A percentile compares a stretch with the other conserved stretches of the same genome.
These are phyloP conservation scores for Tachina fera DNA, from an alignment of 2,888 invertebrate species.

Conservation along the genomic window DNA sequence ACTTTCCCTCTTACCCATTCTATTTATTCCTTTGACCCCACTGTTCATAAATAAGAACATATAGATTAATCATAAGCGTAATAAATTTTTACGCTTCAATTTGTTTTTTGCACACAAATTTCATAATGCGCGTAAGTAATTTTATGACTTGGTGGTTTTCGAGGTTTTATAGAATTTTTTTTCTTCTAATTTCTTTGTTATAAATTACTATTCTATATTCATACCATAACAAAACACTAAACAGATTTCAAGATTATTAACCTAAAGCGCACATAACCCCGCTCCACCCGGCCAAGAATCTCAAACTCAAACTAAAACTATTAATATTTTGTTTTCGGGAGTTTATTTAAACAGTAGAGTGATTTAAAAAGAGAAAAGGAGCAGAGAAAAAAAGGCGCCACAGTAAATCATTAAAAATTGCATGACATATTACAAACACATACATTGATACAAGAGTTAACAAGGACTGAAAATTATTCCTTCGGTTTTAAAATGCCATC, in stretches of 20 bases:
- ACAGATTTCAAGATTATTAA: conserved; percentile 50
- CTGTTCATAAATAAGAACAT: conserved; percentile 48
- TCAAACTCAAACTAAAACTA: conserved; percentile 54
- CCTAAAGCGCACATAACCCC: not conserved
- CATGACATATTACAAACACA: conserved; percentile 25
- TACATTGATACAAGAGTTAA: not conserved
- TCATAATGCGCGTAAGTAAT: conserved; percentile 82
- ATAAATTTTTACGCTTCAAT: conserved; percentile 81
- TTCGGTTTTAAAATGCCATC: conserved; percentile 22
- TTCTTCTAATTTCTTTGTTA: not conserved
- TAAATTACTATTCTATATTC: conserved; percentile 33
- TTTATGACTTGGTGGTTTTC: conserved; percentile 81
- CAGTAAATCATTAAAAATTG: conserved; percentile 67
- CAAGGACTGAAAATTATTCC: conserved; percentile 34
- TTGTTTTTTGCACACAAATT: conserved; percentile 75
- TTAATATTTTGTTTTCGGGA: conserved; percentile 36
- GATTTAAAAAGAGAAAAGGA: conserved; percentile 15
- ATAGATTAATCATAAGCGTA: conserved; percentile 77
- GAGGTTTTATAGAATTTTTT: conserved; percentile 38
- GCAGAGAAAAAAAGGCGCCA: conserved; percentile 59
- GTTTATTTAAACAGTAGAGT: conserved; percentile 35
- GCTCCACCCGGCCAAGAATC: no score
- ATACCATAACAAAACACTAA: conserved; percentile 21
- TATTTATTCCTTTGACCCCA: not conserved
- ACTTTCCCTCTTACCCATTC: not conserved